Evolutionary conservation across 2,888 invertebrate genomes (phyloP).

Genomic region (Torymus auratus): DNA sequence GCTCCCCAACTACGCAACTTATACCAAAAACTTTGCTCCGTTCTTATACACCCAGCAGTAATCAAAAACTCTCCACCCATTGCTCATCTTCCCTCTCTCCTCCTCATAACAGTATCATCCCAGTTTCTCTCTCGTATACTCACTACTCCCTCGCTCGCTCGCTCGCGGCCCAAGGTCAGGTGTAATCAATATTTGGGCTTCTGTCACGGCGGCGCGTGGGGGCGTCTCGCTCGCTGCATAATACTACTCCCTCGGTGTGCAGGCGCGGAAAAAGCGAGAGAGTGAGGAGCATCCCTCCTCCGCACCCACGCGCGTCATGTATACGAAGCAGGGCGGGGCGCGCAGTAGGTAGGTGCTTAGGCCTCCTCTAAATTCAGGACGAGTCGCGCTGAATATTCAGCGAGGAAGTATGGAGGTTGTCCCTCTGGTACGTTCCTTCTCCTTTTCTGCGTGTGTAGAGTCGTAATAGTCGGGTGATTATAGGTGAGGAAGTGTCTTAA

Average conservation of each 20-base stretch:
- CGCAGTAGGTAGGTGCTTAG: slow-evolving; percentile 4
- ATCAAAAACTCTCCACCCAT: too few species aligned
- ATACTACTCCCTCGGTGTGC: slow-evolving; percentile 4
- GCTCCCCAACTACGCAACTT: too few species aligned
- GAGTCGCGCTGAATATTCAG: slow-evolving; percentile 43
- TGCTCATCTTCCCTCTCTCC: not conserved
- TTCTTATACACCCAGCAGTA: too few species aligned
- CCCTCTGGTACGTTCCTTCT: too few species aligned
- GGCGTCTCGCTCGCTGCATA: slow-evolving; percentile 34
- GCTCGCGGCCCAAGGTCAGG: slow-evolving; percentile 55
- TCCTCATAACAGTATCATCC: slow-evolving; percentile 42
- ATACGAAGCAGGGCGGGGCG: slow-evolving; percentile 13
- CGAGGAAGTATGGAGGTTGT: not conserved
- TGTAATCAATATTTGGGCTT: slow-evolving; percentile 60
- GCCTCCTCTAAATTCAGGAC: slow-evolving; percentile 48
- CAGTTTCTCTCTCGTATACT: not conserved
- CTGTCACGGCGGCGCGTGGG: slow-evolving; percentile 22
- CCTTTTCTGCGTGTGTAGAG: too few species aligned
- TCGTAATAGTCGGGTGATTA: too few species aligned
- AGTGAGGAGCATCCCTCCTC: not conserved
- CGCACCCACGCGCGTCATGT: not conserved
- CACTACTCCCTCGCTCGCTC: not conserved
- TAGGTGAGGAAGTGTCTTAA: too few species aligned
- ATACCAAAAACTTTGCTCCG: too few species aligned
- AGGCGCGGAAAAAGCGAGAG: slow-evolving; percentile 5